phyloP scores from a whole-genome alignment of 2,888 invertebrate genomes.

The Sepiola atlantica region DNA sequence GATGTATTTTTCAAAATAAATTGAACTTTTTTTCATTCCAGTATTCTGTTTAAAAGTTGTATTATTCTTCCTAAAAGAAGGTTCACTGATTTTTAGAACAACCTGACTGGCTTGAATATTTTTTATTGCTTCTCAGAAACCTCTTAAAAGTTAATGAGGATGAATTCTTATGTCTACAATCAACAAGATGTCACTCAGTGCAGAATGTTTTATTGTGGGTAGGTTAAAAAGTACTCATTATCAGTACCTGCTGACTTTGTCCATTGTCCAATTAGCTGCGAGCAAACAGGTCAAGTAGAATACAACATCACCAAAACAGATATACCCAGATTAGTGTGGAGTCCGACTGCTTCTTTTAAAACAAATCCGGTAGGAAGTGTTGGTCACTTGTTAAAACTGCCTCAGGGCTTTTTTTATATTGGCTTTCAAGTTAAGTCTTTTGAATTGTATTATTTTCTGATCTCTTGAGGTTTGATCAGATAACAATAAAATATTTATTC shows the following conservation, averaged over 20 bases:
- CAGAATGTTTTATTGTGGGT: slow-evolving; percentile 8
- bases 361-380: not conserved
- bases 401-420: not conserved
- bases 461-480: not conserved
- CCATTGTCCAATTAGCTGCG: not conserved
- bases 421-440: not conserved
- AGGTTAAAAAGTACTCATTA: slow-evolving; percentile 18
- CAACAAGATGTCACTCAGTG: not conserved
- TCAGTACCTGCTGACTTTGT: slow-evolving; percentile 32
- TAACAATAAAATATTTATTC: not conserved
- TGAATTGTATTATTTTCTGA: not conserved
- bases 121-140: not conserved
- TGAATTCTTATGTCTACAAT: not conserved
- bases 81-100: not conserved
- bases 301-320: not conserved
- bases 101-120: not conserved
- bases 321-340: not conserved
- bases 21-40: too few species aligned
- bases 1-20: too few species aligned
- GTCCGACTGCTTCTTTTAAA: not conserved
- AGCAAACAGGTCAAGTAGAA: slow-evolving; percentile 32
- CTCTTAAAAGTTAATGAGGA: slow-evolving; percentile 12
- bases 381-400: not conserved
- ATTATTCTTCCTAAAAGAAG: not conserved
- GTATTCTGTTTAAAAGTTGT: not conserved